Base-by-base conservation (phyloP, 2,797 vertebrate species). In the Intellagama lesueurii region DNA sequence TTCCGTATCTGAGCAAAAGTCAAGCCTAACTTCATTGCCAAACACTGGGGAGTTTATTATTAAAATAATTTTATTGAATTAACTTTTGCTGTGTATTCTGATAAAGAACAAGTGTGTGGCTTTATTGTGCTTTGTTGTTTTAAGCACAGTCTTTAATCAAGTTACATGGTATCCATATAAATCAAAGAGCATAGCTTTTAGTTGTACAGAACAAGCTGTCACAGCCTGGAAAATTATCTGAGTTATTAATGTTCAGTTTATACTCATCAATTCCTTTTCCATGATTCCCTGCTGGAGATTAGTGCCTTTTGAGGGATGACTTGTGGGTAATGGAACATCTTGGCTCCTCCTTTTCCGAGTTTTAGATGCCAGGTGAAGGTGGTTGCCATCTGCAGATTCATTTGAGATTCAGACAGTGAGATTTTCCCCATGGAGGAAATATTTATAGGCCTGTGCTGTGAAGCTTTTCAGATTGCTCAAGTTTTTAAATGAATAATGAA, bases 171-270 rank as follows among this genome's bases (percentile, higher is more conserved):
- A 64, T 32, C 68, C 0, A 12, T 22, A 2, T 32, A 24, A 82
- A 6, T 86, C 30, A 70, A 70, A 69, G 90, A 90, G 17, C 88
- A 81, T 28, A 83, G 11, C 11, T 92, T 79, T 83, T 85, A 28
- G 28, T 35, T 78, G 28, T 68, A 85, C 24, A 40, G 26, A 69
- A 56, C 44, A 44, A 68, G 19, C 78, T 88, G 32, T 47, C n/a
- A 30, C 28, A 85, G 7, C 56, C 2, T 22, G 79, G 83, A 92
- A 81, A 86, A 26, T 32, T 76, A 35, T 83, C 85, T 94, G 87
- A 81, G 26, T 90, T 86, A 52, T 73, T 81, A 82, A 73, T 89
- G 86, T 60, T 72, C 76, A 82, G n/a, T 88, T 91, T 90, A 12
- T 64, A 40, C 35, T 40, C 24, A 40, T 2, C 56, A 22, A 9